Evolutionary conservation across 1,140 invertebrate genomes (phyloP).

Genomic region (Drosophila neocordata): DNA sequence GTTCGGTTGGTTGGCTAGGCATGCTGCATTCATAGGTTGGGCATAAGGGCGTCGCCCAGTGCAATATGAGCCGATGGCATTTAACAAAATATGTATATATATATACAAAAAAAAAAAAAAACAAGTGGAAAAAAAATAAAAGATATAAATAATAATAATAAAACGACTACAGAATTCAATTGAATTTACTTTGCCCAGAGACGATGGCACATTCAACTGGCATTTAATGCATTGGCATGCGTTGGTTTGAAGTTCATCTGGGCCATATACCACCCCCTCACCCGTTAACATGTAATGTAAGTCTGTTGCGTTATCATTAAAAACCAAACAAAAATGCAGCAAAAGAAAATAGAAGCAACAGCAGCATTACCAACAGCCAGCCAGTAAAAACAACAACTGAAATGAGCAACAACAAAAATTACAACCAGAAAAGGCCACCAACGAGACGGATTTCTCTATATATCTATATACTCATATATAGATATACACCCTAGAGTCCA

Average conservation of each 20-base stretch:
- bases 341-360: constrained; percentile 71
- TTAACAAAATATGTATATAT: constrained; percentile 38
- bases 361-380: constrained; percentile 25
- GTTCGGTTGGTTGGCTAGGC: not conserved
- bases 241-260: constrained; percentile 4
- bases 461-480: not conserved
- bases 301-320: constrained; percentile 75
- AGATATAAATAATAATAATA: constrained; percentile 32
- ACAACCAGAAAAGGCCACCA: constrained; percentile 72
- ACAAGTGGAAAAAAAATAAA: constrained; percentile 26
- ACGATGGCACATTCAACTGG: constrained; percentile 50
- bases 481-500: not conserved
- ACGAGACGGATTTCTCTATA: constrained; percentile 55
- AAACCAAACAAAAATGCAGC: constrained; percentile 71
- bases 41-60: constrained; percentile 61
- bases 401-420: constrained; percentile 59
- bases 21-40: constrained; percentile 9
- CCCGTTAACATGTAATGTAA: no score
- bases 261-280: not conserved
- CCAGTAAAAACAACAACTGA: constrained; percentile 19
- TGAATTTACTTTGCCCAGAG: constrained; percentile 73
- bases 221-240: constrained; percentile 64
- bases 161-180: constrained; percentile 76
- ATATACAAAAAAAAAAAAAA: no score
- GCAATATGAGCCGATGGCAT: constrained; percentile 74